These are phyloP conservation scores for Microtus montanus DNA, from an alignment of 2,113 vertebrate species.

Conservation along the genomic window DNA sequence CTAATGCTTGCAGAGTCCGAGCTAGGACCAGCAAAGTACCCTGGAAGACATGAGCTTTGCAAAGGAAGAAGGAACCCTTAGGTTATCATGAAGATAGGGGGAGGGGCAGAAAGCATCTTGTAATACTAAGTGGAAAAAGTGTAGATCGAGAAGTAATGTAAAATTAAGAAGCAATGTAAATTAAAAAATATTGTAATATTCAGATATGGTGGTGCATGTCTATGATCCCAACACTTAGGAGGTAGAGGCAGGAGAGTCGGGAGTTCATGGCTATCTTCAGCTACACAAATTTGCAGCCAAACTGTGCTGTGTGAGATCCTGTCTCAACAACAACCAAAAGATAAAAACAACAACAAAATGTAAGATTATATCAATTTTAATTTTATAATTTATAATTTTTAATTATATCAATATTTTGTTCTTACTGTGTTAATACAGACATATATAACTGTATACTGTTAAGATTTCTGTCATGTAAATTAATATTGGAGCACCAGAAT, in stretches of 20 bases:
- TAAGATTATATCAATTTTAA: background rate
- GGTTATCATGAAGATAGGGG: background rate
- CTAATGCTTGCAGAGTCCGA: background rate
- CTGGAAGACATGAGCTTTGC: no score
- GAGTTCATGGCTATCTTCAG: background rate
- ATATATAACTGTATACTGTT: background rate
- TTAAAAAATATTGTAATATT: background rate
- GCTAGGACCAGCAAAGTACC: background rate
- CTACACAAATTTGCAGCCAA: background rate
- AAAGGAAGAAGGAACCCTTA: background rate
- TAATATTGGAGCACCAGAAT: background rate
- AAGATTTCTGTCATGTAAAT: background rate
- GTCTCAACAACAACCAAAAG: background rate
- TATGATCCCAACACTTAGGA: background rate
- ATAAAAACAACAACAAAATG: background rate
- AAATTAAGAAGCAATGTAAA: background rate
- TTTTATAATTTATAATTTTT: no score
- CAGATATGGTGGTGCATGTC: background rate
- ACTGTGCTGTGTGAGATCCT: background rate
- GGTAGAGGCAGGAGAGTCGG: background rate
- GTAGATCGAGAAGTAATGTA: background rate
- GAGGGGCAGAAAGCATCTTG: background rate
- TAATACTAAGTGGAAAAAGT: background rate
- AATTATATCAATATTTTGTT: background rate
- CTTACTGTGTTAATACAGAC: conserved; percentile 1